Percentiles rank a stretch among this genome's conserved stretches.
These are phyloP conservation scores for Sipha maydis DNA, from an alignment of 2,888 invertebrate genomes.

Conservation along the genomic window DNA sequence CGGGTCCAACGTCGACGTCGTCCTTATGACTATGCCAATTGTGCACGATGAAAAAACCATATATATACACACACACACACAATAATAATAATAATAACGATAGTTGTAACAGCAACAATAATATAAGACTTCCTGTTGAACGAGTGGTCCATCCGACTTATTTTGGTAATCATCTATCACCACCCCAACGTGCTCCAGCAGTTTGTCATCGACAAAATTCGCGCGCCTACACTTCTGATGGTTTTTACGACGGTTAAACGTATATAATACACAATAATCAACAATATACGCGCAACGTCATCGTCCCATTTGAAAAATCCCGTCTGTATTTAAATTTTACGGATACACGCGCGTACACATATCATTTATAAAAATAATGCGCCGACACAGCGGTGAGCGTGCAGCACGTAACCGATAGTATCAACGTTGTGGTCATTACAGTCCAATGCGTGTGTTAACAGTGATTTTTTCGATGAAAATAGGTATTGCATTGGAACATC, in stretches of 20 bases:
- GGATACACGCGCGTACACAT: not conserved
- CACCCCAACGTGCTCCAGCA: not conserved
- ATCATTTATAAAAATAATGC: too few species aligned
- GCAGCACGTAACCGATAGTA: not conserved
- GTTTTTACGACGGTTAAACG: not conserved
- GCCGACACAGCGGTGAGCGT: not conserved
- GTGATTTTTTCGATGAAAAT: not conserved
- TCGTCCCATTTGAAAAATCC: not conserved
- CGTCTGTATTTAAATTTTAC: not conserved
- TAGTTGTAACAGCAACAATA: not conserved
- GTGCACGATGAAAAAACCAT: slow-evolving; percentile 43
- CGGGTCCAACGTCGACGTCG: slow-evolving; percentile 42
- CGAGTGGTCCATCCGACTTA: slow-evolving; percentile 39
- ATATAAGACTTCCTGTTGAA: slow-evolving; percentile 59
- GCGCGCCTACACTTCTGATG: not conserved
- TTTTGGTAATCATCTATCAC: slow-evolving; percentile 19
- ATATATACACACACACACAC: not conserved
- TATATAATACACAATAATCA: not conserved
- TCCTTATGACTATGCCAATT: slow-evolving; percentile 54
- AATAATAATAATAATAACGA: slow-evolving; percentile 2
- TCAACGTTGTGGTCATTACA: not conserved
- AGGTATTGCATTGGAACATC: not conserved
- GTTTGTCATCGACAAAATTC: not conserved
- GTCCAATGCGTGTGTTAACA: not conserved
- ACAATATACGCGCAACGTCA: not conserved